phyloP scores from a whole-genome alignment of 2,797 vertebrate species.

The Aviceda leuphotes region DNA sequence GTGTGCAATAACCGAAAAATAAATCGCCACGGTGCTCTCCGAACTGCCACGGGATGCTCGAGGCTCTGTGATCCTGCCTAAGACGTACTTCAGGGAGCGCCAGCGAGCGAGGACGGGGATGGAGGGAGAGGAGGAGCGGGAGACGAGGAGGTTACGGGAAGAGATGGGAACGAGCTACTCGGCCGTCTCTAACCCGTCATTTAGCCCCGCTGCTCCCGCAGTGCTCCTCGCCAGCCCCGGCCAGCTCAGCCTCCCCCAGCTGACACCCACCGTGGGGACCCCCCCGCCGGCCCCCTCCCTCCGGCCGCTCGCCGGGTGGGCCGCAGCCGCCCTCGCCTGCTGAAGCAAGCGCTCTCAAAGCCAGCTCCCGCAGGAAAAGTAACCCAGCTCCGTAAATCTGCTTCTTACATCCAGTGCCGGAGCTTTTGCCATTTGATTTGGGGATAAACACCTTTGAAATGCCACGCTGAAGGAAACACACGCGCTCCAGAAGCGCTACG shows the following conservation, averaged over 20 bases:
- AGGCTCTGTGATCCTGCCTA: neutral
- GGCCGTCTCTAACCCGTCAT: neutral
- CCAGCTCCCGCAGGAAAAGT: neutral
- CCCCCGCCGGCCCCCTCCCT: too few species aligned
- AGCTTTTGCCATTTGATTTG: neutral
- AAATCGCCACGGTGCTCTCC: neutral
- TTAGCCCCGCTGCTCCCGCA: neutral
- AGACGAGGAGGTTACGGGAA: neutral
- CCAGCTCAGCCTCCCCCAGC: neutral
- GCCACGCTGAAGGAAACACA: neutral
- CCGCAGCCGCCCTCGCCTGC: neutral
- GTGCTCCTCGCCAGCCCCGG: neutral
- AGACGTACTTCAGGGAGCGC: neutral
- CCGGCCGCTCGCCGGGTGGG: fast-evolving
- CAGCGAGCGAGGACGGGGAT: too few species aligned
- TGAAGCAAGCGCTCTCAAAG: neutral
- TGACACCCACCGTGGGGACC: fast-evolving
- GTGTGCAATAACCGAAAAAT: neutral
- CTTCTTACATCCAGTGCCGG: neutral
- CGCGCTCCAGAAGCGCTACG: neutral
- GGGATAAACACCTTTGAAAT: neutral
- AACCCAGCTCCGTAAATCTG: neutral
- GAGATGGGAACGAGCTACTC: neutral
- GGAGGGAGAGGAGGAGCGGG: neutral
- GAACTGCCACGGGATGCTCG: neutral